These are phyloP conservation scores for Cataglyphis cursor DNA, from an alignment of 2,888 invertebrate genomes.

Conservation along the genomic window DNA sequence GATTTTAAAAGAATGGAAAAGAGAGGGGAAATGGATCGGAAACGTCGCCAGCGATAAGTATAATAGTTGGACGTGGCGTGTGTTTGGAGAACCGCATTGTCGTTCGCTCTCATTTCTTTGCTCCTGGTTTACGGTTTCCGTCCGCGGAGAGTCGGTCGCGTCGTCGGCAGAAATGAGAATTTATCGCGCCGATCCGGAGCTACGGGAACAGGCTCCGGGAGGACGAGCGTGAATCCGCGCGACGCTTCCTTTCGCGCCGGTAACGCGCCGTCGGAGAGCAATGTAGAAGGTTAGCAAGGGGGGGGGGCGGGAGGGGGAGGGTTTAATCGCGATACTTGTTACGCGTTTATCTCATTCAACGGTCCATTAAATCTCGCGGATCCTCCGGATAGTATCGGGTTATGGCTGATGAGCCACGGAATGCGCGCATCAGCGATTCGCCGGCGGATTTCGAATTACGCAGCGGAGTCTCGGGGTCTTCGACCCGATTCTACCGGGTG, in stretches of 20 bases:
- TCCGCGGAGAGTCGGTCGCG: neutral
- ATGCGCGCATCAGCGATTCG: constrained; percentile 62
- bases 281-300: neutral
- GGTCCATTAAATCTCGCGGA: constrained; percentile 69
- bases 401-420: constrained; percentile 67
- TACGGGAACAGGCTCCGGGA: neutral
- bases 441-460: constrained; percentile 54
- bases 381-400: constrained; percentile 64
- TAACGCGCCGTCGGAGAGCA: constrained; percentile 39
- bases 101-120: constrained; percentile 5
- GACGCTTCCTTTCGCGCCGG: neutral
- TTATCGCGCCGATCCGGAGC: constrained; percentile 34
- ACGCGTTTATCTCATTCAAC: constrained; percentile 74
- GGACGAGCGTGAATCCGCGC: constrained; percentile 22
- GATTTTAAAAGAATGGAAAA: neutral
- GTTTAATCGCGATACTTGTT: constrained; percentile 73
- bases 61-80: neutral
- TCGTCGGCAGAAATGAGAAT: constrained; percentile 42
- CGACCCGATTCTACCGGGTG: neutral
- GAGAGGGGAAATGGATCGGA: neutral
- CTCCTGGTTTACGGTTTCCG: neutral
- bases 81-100: neutral
- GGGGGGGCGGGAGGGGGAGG: constrained; percentile 3
- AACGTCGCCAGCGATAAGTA: neutral
- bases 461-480: neutral